These are phyloP conservation scores for Ypsolopha sequella DNA, from an alignment of 2,888 invertebrate genomes.

Conservation along the genomic window DNA sequence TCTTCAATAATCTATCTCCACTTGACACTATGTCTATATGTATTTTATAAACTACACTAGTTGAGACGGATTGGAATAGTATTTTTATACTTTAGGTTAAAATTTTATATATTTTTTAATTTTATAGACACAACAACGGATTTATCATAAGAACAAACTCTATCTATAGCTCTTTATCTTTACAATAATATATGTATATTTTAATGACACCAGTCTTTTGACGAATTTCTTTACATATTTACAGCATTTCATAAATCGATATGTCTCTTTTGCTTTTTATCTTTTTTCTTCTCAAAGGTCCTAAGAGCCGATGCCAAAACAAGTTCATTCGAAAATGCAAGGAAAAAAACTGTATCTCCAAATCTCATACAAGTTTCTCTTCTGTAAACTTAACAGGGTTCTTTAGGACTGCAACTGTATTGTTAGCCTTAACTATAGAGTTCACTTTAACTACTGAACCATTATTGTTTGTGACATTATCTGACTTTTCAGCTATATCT, in stretches of 20 bases:
- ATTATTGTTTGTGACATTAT: constrained; percentile 49
- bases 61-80: constrained; percentile 4
- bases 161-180: constrained; percentile 14
- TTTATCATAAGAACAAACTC: constrained; percentile 18
- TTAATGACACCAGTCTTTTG: constrained; percentile 36
- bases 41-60: too few relatives aligned
- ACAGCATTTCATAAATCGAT: constrained; percentile 38
- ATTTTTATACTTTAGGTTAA: constrained; percentile 1
- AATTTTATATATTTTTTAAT: background rate
- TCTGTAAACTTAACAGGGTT: constrained; percentile 55
- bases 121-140: background rate
- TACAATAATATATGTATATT: constrained; percentile 11
- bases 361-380: constrained; percentile 63
- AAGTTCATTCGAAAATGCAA: constrained; percentile 32
- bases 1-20: too few relatives aligned
- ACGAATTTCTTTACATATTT: constrained; percentile 17
- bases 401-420: constrained; percentile 30
- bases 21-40: too few relatives aligned
- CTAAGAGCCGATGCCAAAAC: constrained; percentile 25
- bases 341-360: constrained; percentile 34
- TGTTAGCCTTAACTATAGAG: constrained; percentile 24
- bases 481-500: constrained; percentile 19
- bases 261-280: constrained; percentile 24
- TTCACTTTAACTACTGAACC: constrained; percentile 19
- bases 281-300: constrained; percentile 20